A percentile compares a stretch with the other conserved stretches of the same genome.
Evolutionary conservation across 2,113 vertebrate genomes (phyloP).

Genomic region (Nibea coibor): DNA sequence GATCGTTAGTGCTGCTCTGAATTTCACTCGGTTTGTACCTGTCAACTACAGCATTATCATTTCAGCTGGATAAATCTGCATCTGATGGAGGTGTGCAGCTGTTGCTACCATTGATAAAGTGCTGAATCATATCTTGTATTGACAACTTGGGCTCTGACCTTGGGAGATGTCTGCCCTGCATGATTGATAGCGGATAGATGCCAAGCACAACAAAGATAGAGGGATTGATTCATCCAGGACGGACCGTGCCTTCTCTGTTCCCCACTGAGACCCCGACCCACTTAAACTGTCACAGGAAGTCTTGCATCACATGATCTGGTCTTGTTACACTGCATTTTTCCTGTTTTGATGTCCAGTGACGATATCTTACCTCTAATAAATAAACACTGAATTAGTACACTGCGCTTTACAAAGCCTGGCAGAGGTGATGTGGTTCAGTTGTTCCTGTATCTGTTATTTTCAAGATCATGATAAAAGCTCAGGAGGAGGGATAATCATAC

Average conservation of each 20-base stretch:
- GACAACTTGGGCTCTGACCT: slow-evolving; percentile 61
- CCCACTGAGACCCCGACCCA: neutral
- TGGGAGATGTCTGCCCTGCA: slow-evolving; percentile 45
- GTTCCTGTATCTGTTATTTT: neutral
- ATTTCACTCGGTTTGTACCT: neutral
- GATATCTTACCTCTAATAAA: slow-evolving; percentile 4
- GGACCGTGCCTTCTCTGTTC: slow-evolving; percentile 25
- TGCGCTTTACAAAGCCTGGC: neutral
- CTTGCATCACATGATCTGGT: neutral
- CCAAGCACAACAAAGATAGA: slow-evolving; percentile 57
- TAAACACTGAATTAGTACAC: neutral
- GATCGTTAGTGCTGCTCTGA: neutral
- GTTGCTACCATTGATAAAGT: slow-evolving; percentile 45
- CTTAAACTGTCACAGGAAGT: slow-evolving; percentile 14
- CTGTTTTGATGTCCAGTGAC: neutral
- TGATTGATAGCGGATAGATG: slow-evolving; percentile 65
- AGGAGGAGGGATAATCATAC: neutral
- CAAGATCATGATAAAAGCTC: slow-evolving; percentile 10
- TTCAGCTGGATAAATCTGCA: slow-evolving; percentile 17
- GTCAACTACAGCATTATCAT: neutral
- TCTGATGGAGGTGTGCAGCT: slow-evolving; percentile 29
- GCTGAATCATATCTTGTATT: slow-evolving; percentile 54
- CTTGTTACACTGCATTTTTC: neutral
- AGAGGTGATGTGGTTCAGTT: neutral
- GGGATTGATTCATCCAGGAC: slow-evolving; percentile 49